A percentile compares a stretch with the other conserved stretches of the same genome.
These are phyloP conservation scores for Progne subis DNA, from an alignment of 2,113 vertebrate species.

Conservation along the genomic window DNA sequence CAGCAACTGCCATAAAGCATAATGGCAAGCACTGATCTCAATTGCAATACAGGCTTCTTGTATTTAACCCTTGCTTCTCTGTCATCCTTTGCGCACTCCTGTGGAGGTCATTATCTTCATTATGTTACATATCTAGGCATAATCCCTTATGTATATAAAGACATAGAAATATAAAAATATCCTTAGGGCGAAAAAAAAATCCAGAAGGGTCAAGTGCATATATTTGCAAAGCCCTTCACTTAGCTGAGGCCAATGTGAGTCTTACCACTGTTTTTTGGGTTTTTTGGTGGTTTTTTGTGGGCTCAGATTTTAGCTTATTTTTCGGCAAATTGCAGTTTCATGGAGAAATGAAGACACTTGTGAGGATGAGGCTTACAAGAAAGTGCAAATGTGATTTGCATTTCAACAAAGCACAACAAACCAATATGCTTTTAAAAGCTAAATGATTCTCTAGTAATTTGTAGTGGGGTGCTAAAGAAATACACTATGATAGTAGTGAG, in stretches of 20 bases:
- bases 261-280: background rate
- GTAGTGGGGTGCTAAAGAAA: background rate
- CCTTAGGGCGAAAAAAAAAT: background rate
- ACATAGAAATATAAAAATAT: background rate
- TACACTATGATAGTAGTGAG: background rate
- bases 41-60: background rate
- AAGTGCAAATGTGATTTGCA: background rate
- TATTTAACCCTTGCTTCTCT: background rate
- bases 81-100: background rate
- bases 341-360: background rate
- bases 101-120: background rate
- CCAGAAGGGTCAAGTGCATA: background rate
- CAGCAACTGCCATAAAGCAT: background rate
- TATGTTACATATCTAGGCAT: background rate
- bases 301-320: background rate
- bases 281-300: background rate
- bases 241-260: background rate
- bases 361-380: background rate
- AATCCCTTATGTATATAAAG: background rate
- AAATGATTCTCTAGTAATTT: background rate
- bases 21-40: background rate
- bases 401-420: background rate
- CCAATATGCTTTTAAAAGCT: conserved; percentile 31
- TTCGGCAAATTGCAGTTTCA: background rate
- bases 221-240: background rate